These are phyloP conservation scores for Acanthurus tractus DNA, from an alignment of 2,797 vertebrate genomes.

Conservation along the genomic window DNA sequence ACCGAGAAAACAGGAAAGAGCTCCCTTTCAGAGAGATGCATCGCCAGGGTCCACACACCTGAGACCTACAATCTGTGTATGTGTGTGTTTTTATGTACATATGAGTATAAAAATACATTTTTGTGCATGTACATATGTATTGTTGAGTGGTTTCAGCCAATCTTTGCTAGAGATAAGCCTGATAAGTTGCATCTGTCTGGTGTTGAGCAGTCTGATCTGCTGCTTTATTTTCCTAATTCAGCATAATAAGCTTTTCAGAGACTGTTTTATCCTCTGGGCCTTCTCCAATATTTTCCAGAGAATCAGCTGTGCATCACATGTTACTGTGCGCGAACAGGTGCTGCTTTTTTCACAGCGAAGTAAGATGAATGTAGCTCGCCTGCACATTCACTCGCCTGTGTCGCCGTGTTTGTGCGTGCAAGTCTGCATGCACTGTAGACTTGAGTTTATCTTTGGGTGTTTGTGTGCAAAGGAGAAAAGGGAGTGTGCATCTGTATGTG, in stretches of 20 bases:
- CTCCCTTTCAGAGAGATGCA: constrained; percentile 71
- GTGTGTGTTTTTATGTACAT: constrained; percentile 19
- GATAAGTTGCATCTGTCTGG: constrained; percentile 44
- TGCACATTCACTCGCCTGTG: constrained; percentile 38
- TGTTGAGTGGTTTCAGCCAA: constrained; percentile 34
- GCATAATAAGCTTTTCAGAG: constrained; percentile 57
- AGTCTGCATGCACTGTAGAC: constrained; percentile 55
- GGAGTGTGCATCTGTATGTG: constrained; percentile 47
- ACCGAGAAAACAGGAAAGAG: constrained; percentile 45
- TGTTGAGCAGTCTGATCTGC: constrained; percentile 53
- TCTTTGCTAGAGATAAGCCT: constrained; percentile 43
- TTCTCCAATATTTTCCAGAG: constrained; percentile 49
- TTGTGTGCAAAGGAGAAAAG: constrained; percentile 47
- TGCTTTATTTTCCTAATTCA: constrained; percentile 59
- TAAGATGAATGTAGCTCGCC: constrained; percentile 50
- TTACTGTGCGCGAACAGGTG: constrained; percentile 46
- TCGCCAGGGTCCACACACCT: constrained; percentile 81
- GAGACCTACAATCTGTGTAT: constrained; percentile 68
- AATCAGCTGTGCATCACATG: constrained; percentile 60
- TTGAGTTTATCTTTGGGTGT: constrained; percentile 62
- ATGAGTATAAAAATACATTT: constrained; percentile 26
- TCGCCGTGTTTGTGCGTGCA: constrained; percentile 52
- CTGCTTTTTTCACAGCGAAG: constrained; percentile 55
- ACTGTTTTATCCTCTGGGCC: constrained; percentile 47
- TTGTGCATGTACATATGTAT: constrained; percentile 24